These are phyloP conservation scores for Nephila pilipes DNA, from an alignment of 1,140 invertebrate genomes.

Conservation along the genomic window DNA sequence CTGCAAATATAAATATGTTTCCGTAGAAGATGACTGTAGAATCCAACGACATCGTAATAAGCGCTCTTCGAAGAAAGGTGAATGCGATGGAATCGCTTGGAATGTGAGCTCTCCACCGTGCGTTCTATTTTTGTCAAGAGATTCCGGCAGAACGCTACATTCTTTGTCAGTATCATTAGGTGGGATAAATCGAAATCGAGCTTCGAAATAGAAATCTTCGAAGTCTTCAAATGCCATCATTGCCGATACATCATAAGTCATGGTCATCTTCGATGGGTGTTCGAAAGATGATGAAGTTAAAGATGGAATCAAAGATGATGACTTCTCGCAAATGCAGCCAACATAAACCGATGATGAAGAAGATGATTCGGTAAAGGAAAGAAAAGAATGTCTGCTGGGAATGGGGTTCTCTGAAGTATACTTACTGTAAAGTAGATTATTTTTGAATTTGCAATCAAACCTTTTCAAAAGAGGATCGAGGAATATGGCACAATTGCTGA, in stretches of 20 bases:
- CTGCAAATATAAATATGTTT: slow-evolving; percentile 77
- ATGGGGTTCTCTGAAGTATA: not conserved
- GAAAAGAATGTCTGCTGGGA: slow-evolving; percentile 38
- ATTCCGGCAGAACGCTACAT: slow-evolving; percentile 81
- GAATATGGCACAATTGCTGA: slow-evolving; percentile 56
- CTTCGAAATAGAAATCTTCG: slow-evolving; percentile 90
- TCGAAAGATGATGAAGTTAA: slow-evolving; percentile 89
- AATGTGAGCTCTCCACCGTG: slow-evolving; percentile 77
- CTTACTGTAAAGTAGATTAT: not conserved
- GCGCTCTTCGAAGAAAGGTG: slow-evolving; percentile 1
- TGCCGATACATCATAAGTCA: slow-evolving; percentile 89
- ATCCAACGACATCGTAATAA: slow-evolving; percentile 77
- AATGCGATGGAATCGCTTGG: slow-evolving; percentile 15
- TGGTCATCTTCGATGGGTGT: slow-evolving; percentile 83
- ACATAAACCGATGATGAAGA: slow-evolving; percentile 86
- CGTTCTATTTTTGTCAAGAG: slow-evolving; percentile 62
- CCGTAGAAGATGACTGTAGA: slow-evolving; percentile 72
- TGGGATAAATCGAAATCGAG: slow-evolving; percentile 88
- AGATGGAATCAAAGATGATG: slow-evolving; percentile 81
- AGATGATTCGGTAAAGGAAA: slow-evolving; percentile 80
- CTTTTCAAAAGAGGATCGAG: slow-evolving; percentile 64
- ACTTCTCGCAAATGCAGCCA: slow-evolving; percentile 60
- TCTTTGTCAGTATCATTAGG: slow-evolving; percentile 77
- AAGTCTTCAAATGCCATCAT: slow-evolving; percentile 93
- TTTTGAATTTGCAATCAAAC: slow-evolving; percentile 60